Evolutionary conservation across 1,140 invertebrate species (phyloP), one percentile per base, ranked within the genome.

Genomic region (Drosophila ohnishii): DNA sequence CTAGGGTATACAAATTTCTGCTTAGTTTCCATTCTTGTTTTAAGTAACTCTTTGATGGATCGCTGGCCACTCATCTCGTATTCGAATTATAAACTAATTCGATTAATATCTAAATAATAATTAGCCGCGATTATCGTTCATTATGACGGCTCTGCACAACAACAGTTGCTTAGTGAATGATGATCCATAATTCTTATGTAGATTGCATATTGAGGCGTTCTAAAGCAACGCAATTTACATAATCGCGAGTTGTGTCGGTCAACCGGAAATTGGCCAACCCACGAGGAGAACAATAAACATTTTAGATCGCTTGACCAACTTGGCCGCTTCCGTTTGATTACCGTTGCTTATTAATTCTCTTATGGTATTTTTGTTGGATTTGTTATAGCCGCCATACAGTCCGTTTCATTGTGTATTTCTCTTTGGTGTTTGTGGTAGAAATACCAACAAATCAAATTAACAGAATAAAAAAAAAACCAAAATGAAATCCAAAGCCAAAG

Each of bases 211-310:
- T 66, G 45, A n/a, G 30, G 60, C 62, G 30, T 75, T 75, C 73
- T 60, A 35, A 61, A 35, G 14, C 51, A 14, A 37, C 16, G 14
- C 51, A 77, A 53, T 77, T 77, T 77, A 70, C 74, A 77, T 77
- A 77, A 62, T 62, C 64, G 53, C 40, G 44, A 7, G 22, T 28
- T 42, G 51, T 40, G 51, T 40, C 51, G 57, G 47, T 34, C 77
- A 88, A 84, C 84, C 80, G 83, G 83, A 87, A 87, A 87, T 87
- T 86, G 66, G 37, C 64, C 56, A 83, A 86, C 63, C 58, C 62
- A 75, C 64, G 72, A 69, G 35, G 35, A 56, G 59, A 44, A 59
- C 34, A 56, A 62, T 45, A 67, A 60, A 55, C 57, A 59, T 59
- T 55, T 30, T 25, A 71, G 62, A 66, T 62, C 60, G 58, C 6